Percentiles rank a stretch among this genome's conserved stretches.
These are phyloP conservation scores for Minunthozetes semirufus DNA, from an alignment of 2,888 invertebrate species.

Conservation along the genomic window DNA sequence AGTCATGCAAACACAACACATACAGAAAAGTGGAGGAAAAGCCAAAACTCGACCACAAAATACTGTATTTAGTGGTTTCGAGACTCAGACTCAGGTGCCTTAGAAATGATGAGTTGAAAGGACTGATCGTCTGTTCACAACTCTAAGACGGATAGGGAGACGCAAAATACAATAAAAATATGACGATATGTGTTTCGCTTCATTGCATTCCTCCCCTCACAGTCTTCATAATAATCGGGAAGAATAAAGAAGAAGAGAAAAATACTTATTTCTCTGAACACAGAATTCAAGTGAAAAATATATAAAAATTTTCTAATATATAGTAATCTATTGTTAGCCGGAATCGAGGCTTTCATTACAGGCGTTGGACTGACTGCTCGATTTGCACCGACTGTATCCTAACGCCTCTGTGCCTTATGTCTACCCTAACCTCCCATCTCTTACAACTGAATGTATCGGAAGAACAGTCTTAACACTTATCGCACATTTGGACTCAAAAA, in stretches of 20 bases:
- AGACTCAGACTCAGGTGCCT: neutral
- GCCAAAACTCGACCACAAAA: neutral
- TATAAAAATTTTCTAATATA: no score
- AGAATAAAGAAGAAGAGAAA: neutral
- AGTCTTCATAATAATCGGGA: neutral
- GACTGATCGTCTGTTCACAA: no score
- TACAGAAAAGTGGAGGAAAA: neutral
- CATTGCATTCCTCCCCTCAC: neutral
- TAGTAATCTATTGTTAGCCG: neutral
- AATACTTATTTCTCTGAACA: neutral
- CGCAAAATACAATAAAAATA: neutral
- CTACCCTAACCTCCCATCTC: no score
- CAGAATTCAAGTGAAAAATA: neutral
- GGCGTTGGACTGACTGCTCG: neutral
- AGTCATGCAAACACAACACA: neutral
- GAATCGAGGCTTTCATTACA: slow-evolving; percentile 8
- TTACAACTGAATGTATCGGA: no score
- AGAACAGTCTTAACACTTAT: no score
- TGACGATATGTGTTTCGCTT: slow-evolving; percentile 10
- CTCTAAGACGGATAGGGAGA: neutral
- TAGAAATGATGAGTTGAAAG: no score
- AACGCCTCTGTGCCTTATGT: no score
- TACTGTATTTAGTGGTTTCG: neutral
- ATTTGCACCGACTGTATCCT: no score
- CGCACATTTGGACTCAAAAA: no score